Base-by-base conservation (phyloP, 2,888 invertebrate species). In the Salticus scenicus region DNA sequence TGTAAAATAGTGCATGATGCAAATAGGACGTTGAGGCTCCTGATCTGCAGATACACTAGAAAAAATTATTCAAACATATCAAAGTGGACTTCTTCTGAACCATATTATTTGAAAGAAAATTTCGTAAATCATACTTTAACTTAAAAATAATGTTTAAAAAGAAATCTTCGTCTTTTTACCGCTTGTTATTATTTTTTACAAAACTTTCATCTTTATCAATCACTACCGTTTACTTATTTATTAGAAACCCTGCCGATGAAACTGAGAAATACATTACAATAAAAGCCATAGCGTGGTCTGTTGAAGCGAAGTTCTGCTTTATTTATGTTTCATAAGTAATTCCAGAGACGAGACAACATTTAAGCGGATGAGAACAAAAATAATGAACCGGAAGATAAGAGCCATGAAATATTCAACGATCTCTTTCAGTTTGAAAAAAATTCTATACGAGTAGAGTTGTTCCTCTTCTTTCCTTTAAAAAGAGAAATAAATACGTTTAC, bases 311-410 rank as follows among this genome's bases (percentile, higher is more conserved):
- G 42, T 14, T 47, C 10, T 14, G 17, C 10, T 57, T 57, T 57
- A 24, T 57, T 24, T 57, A 57, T 57, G 24, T 57, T 57, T 57
- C 24, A 24, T 57, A 57, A 57, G 57, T 57, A 57, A 57, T 57
- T 57, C 57, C 24, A 57, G 24, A 57, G 57, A 57, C 20, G 57
- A n/a, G 57, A 24, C 24, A 57, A 57, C 57, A 24, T 57, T 57
- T 57, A 57, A 57, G 57, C 57, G 57, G 57, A 57, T 57, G 57
- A 57, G 57, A n/a, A 57, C 24, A 57, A 57, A 57, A 57, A 57
- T 57, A 57, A 57, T 57, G 57, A 57, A 12, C 57, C 24, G 57
- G 57, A 57, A 57, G 57, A 57, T 57, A 57, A 57, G 24, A n/a
- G 24, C 57, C 12, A 57, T 57, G 57, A 57, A 57, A 57, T 57